Percentiles rank a stretch among this genome's conserved stretches.
These are phyloP conservation scores for Ficedula albicollis DNA, from an alignment of 2,797 vertebrate species.

Conservation along the genomic window DNA sequence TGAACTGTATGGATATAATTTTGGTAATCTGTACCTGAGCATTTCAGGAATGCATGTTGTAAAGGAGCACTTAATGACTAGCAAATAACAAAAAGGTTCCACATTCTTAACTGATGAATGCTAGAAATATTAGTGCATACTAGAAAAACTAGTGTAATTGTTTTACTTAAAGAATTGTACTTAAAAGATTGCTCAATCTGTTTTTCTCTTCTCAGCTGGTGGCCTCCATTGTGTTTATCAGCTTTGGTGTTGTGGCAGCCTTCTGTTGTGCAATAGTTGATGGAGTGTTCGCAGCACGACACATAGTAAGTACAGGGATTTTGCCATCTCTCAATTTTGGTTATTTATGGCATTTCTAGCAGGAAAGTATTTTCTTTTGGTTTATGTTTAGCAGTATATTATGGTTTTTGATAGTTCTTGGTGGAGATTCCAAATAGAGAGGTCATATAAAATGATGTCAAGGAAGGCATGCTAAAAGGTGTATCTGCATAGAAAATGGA, in stretches of 20 bases:
- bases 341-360: background rate
- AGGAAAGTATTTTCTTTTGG: background rate
- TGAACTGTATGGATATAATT: background rate
- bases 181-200: background rate
- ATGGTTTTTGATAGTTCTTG: background rate
- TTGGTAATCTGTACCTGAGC: background rate
- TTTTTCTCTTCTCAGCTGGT: slow-evolving; percentile 79
- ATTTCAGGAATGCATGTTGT: background rate
- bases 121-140: background rate
- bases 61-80: background rate
- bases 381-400: background rate
- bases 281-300: slow-evolving; percentile 89
- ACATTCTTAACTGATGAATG: background rate
- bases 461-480: background rate
- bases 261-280: slow-evolving; percentile 93
- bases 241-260: slow-evolving; percentile 88
- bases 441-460: background rate
- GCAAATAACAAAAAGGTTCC: background rate
- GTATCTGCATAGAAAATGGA: background rate
- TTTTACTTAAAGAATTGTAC: background rate
- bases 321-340: background rate
- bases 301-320: slow-evolving; percentile 85
- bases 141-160: background rate
- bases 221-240: slow-evolving; percentile 93
- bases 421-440: background rate